Evolutionary conservation across 2,797 vertebrate species (phyloP), one percentile per base, ranked within the genome.

Genomic region (Ctenochaetus hawaiiensis): DNA sequence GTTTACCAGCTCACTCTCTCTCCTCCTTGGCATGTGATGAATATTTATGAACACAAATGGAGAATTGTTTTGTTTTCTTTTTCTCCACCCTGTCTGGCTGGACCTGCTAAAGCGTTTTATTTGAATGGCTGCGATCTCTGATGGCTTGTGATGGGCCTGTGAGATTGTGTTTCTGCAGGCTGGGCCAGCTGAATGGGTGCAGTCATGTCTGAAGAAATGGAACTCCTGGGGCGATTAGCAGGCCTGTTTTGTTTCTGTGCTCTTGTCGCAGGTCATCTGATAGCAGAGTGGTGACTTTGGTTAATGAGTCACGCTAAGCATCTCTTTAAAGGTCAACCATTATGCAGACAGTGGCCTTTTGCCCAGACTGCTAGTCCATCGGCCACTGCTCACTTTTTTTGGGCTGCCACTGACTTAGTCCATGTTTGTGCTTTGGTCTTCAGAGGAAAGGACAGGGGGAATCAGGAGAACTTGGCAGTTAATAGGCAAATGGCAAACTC

Each of bases 251-350:
- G 93, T 94, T 94, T 92, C 93, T 91, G 87, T 65, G 91, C 93
- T 83, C 60, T 94, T 89, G 85, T 94, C 95, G 88, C 89, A 94
- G 96, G 94, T 95, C 95, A 95, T 95, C 96, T 96, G 92, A 96
- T 96, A 95, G 91, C 92, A 80, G 70, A 87, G 94, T 91, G 94
- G 81, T 94, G 95, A 95, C 92, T 96, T 93, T 93, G 93, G 93
- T 93, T 94, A 92, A 96, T 95, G 91, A 92, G 85, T 96, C 71
- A 78, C 71, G 83, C 92, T 93, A 93, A 95, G 96, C 90, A 90
- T 95, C 94, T 92, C 92, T 93, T 92, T 95, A 96, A 94, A 96
- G 95, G 95, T 95, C 89, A 93, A 92, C 94, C 91, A 92, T 92
- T 95, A 93, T 95, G 94, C 90, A 92, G 89, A 84, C 90, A 43